Evolutionary conservation across 1,140 invertebrate genomes (phyloP).

Genomic region (Protaetia brevitarsis): DNA sequence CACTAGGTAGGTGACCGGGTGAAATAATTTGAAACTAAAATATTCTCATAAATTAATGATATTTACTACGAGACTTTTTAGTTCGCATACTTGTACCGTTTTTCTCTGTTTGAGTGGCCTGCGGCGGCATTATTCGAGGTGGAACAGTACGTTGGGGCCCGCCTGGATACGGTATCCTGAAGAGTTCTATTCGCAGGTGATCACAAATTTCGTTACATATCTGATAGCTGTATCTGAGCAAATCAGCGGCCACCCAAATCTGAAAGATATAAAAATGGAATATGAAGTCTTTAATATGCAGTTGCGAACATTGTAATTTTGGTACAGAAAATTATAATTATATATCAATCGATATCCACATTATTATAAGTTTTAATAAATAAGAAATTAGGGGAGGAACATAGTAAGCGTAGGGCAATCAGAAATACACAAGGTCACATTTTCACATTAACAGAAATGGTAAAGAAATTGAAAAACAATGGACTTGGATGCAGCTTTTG

Average conservation of each 20-base stretch:
- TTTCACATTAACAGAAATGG: too few species aligned
- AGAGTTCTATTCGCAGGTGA: conserved; percentile 81
- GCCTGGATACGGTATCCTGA: conserved; percentile 67
- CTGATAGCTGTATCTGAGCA: conserved; percentile 75
- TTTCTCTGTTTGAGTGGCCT: conserved; percentile 35
- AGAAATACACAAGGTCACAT: too few species aligned
- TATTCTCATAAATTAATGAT: conserved; percentile 17
- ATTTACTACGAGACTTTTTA: conserved; percentile 34
- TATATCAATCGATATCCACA: background rate
- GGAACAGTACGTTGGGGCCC: conserved; percentile 28
- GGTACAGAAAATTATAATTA: background rate
- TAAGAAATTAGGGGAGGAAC: too few species aligned
- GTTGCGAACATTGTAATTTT: background rate
- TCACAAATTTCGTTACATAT: conserved; percentile 90
- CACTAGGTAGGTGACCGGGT: background rate
- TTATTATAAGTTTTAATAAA: background rate
- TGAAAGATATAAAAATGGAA: conserved; percentile 40
- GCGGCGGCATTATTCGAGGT: conserved; percentile 18
- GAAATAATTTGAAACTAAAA: conserved; percentile 7
- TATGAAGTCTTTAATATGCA: conserved; percentile 12
- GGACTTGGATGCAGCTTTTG: too few species aligned
- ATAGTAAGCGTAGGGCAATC: too few species aligned
- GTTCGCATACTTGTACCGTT: conserved; percentile 47
- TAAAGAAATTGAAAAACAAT: too few species aligned
- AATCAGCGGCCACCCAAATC: conserved; percentile 79